These are phyloP conservation scores for Imbricaverruca yamaguchii DNA, from an alignment of 2,888 invertebrate species.

Conservation along the genomic window DNA sequence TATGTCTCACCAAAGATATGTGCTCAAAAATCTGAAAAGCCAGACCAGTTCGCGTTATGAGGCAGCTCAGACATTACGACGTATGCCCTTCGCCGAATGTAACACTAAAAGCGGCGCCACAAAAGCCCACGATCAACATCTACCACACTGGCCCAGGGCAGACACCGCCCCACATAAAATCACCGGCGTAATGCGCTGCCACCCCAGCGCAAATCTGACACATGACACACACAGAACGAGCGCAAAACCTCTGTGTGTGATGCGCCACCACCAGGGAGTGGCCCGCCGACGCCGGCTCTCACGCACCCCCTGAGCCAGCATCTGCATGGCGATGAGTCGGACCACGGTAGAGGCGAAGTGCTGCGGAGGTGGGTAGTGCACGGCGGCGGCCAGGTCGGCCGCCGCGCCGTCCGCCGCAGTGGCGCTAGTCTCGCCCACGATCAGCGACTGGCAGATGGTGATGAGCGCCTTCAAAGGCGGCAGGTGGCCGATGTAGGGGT, in stretches of 20 bases:
- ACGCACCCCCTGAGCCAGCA: constrained; percentile 81
- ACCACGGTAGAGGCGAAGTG: constrained; percentile 96
- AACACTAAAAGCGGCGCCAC: too few relatives aligned
- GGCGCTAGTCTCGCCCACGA: constrained; percentile 59
- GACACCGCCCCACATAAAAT: too few relatives aligned
- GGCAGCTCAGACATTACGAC: too few relatives aligned
- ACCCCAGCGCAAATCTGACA: too few relatives aligned
- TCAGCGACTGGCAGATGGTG: constrained; percentile 72
- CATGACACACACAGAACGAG: too few relatives aligned
- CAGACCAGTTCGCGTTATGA: not conserved
- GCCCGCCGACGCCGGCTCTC: too few relatives aligned
- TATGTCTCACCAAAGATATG: constrained; percentile 10
- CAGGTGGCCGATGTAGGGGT: constrained; percentile 88
- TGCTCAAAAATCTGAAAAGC: constrained; percentile 18
- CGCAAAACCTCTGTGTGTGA: too few relatives aligned
- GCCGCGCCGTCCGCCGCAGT: constrained; percentile 6
- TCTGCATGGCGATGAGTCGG: constrained; percentile 84
- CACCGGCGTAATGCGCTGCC: too few relatives aligned
- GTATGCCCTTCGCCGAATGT: too few relatives aligned
- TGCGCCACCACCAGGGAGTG: too few relatives aligned
- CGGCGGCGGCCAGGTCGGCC: constrained; percentile 17
- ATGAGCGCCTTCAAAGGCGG: constrained; percentile 85
- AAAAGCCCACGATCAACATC: too few relatives aligned
- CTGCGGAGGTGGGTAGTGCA: constrained; percentile 82
- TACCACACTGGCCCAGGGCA: too few relatives aligned